Percentiles rank a stretch among this genome's conserved stretches.
These are phyloP conservation scores for Littorina saxatilis DNA, from an alignment of 1,140 invertebrate species.

Conservation along the genomic window DNA sequence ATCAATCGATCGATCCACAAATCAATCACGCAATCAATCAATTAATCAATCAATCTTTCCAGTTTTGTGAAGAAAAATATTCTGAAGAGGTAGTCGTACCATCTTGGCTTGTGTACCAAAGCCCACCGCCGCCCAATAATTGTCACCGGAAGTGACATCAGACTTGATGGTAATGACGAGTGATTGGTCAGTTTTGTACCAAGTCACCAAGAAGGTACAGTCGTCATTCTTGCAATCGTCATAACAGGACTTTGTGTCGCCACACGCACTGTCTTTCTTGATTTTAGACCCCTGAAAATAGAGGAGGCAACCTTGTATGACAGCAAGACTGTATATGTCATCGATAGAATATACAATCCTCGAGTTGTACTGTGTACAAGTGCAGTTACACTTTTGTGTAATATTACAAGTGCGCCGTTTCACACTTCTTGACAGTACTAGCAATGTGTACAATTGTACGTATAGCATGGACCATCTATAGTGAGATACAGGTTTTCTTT, in stretches of 20 bases:
- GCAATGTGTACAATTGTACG: too few relatives aligned
- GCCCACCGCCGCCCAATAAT: conserved; percentile 4
- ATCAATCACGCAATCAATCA: neutral
- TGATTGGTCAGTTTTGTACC: conserved; percentile 17
- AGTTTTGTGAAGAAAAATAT: neutral
- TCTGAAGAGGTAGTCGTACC: neutral
- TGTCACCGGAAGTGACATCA: neutral
- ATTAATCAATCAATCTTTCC: neutral
- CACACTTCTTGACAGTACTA: too few relatives aligned
- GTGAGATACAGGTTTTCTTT: too few relatives aligned
- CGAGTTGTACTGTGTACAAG: too few relatives aligned
- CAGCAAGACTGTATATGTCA: too few relatives aligned
- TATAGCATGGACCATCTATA: too few relatives aligned
- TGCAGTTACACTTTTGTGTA: too few relatives aligned
- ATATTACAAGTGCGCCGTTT: too few relatives aligned
- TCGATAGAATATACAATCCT: too few relatives aligned
- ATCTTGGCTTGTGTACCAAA: neutral
- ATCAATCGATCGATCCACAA: neutral
- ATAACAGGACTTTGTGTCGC: conserved; percentile 9
- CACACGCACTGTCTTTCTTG: neutral
- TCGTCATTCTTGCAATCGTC: neutral
- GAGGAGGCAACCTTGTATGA: neutral
- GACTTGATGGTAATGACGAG: conserved; percentile 13
- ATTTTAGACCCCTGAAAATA: neutral
- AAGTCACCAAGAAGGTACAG: conserved; percentile 21